Evolutionary conservation across 2,797 vertebrate genomes (phyloP), one percentile per base, ranked within the genome.

Genomic region (Leptoclinus maculatus): DNA sequence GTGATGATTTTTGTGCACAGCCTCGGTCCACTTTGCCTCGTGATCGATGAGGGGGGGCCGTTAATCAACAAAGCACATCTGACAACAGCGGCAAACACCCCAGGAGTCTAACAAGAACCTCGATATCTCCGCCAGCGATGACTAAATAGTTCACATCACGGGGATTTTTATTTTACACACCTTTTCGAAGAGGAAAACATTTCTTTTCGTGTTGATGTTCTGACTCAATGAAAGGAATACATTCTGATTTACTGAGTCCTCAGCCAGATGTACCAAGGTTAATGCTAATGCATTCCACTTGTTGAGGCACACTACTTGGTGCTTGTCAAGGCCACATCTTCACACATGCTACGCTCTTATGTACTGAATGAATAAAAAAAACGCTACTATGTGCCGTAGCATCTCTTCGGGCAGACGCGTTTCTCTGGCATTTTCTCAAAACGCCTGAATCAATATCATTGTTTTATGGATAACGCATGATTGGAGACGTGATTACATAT

Each of bases 31-130:
- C 80, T 51, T 71, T 10, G 34, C 57, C 77, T 78, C 65, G 67
- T 91, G 90, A 94, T 94, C 78, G 56, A 93, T 92, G 83, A 83
- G 65, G 38, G 27, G 27, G 67, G 85, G 88, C 79, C 91, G 91
- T 95, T 92, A 84, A 94, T 94, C 91, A 91, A 89, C 83, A 85
- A 89, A 91, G 80, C 89, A 78, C 87, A 80, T 79, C 80, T 87
- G 89, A 91, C 86, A 87, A 88, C 84, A 7, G 63, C 76, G 41
- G 54, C 72, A 77, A 90, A 92, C 91, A 91, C 87, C 80, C 83
- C 66, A 41, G 76, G 84, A 87, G 83, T 65, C 86, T 74, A 84
- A 83, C 76, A 74, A 80, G 76, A 82, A 87, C 73, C 87, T 92
- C 88, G 59, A 87, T 88, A 88, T 41, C 11, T 4, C 68, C 21